Percentiles rank a stretch among this genome's conserved stretches.
Conservation (phyloP, 2,113 vertebrate genomes). For the Sinosuthora webbiana region DNA sequence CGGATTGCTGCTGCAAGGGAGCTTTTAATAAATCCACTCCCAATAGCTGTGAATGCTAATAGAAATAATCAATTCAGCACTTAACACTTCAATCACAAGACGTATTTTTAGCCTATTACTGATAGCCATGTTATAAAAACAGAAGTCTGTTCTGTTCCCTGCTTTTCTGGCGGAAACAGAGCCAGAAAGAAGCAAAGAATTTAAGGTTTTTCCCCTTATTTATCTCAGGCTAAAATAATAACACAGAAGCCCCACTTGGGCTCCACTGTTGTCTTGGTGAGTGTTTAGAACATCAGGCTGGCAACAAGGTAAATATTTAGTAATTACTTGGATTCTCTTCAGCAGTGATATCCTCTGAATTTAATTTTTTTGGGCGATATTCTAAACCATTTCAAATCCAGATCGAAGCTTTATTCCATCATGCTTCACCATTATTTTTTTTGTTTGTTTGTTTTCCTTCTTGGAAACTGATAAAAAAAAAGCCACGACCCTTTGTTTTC, state of each 20-base stretch:
- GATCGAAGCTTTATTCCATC: background rate
- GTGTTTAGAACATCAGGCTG: background rate
- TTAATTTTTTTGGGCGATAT: constrained; percentile 1
- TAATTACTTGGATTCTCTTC: background rate
- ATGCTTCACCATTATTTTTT: background rate
- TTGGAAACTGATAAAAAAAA: background rate
- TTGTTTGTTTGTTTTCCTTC: background rate
- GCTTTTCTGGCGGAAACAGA: background rate
- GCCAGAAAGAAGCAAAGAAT: constrained; percentile 8
- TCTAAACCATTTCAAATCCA: background rate
- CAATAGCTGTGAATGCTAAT: constrained; percentile 47
- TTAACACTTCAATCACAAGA: constrained; percentile 52
- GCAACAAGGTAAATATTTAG: background rate
- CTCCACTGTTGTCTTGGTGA: background rate
- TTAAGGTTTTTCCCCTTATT: background rate
- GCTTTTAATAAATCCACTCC: constrained; percentile 47
- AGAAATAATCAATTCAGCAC: constrained; percentile 70
- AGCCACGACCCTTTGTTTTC: background rate
- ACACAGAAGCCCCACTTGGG: background rate
- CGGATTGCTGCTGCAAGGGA: background rate
- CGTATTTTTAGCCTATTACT: constrained; percentile 59
- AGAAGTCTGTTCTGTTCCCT: background rate
- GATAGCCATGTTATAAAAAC: constrained; percentile 43
- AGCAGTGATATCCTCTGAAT: background rate
- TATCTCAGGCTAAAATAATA: background rate